Evolutionary conservation across 2,797 vertebrate genomes (phyloP).

Genomic region (Remorina albescens): DNA sequence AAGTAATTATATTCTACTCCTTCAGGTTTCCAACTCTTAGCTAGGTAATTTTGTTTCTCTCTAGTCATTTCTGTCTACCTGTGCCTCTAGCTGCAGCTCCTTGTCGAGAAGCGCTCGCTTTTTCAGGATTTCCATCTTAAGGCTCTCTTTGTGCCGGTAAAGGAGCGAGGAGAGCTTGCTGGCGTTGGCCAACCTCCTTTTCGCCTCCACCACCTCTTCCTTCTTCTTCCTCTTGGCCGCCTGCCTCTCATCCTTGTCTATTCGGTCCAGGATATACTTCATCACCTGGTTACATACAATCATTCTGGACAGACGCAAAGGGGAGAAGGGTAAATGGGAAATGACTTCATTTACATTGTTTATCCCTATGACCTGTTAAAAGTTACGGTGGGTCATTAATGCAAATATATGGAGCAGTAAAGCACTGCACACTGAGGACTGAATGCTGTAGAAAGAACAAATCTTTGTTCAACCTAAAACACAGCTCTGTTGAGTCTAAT

Average conservation of each 20-base stretch:
- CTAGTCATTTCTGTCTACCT: slow-evolving; percentile 80
- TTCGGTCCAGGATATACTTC: slow-evolving; percentile 98
- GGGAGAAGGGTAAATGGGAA: not conserved
- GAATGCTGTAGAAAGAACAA: slow-evolving; percentile 2
- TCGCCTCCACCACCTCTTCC: slow-evolving; percentile 95
- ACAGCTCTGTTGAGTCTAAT: slow-evolving; percentile 24
- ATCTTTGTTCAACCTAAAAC: not conserved
- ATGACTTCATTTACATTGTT: not conserved
- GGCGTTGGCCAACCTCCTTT: slow-evolving; percentile 92
- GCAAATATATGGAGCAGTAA: not conserved
- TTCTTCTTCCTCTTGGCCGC: slow-evolving; percentile 93
- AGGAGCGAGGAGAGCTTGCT: slow-evolving; percentile 94
- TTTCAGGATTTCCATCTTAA: slow-evolving; percentile 96
- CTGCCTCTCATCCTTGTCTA: slow-evolving; percentile 97
- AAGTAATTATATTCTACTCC: not conserved
- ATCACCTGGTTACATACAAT: slow-evolving; percentile 99
- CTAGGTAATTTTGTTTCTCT: not conserved
- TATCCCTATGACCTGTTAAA: not conserved
- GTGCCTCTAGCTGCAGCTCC: slow-evolving; percentile 94
- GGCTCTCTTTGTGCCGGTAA: slow-evolving; percentile 96
- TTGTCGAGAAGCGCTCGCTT: slow-evolving; percentile 96
- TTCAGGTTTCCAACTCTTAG: not conserved
- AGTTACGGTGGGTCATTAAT: not conserved
- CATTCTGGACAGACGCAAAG: slow-evolving; percentile 86
- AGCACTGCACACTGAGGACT: not conserved